Base-by-base conservation (phyloP, 2,888 invertebrate genomes). In the Exocentrus adspersus region DNA sequence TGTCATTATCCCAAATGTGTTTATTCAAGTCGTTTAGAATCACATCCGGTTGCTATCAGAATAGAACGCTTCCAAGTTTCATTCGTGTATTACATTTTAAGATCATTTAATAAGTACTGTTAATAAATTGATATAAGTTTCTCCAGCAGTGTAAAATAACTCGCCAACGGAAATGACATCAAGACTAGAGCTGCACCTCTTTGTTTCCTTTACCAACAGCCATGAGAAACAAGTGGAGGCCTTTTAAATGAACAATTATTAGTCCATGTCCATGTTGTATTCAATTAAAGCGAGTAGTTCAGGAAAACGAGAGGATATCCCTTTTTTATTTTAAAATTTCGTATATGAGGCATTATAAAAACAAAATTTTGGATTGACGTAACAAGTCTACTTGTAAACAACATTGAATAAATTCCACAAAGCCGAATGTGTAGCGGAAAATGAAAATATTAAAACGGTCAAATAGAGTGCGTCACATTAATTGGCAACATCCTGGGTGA, bases 401-500 rank as follows among this genome's bases (percentile, higher is more conserved):
- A n/a, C n/a, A n/a, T n/a, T 14, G 48, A 48, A 48, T 48, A 48
- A 37, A 32, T 37, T 51, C 17, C 32, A 48, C 48, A 53, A 53
- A 42, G 42, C 21, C 16, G 42, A 41, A 53, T 42, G 41, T 53
- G 53, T 42, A 16, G 41, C 53, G 53, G 53, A 71, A 72, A 72
- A 68, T 65, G 71, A 66, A 71, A 71, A 67, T 69, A 70, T 69
- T 65, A 66, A 69, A 71, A 68, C 66, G 59, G 63, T 63, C 67
- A 69, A 68, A 66, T 69, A 69, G 64, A 67, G 60, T 64, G 70
- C 70, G 71, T 71, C 69, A 68, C 64, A 69, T 72, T 73, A 73
- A 73, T 73, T 69, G 67, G 70, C 70, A 65, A 67, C 73, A 72
- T 73, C 73, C 73, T 72, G 73, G 61, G 67, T 50, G 65, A 65